Conservation (phyloP, 53 echinoderm and acorn worm genomes). For the Stichopus horrens region DNA sequence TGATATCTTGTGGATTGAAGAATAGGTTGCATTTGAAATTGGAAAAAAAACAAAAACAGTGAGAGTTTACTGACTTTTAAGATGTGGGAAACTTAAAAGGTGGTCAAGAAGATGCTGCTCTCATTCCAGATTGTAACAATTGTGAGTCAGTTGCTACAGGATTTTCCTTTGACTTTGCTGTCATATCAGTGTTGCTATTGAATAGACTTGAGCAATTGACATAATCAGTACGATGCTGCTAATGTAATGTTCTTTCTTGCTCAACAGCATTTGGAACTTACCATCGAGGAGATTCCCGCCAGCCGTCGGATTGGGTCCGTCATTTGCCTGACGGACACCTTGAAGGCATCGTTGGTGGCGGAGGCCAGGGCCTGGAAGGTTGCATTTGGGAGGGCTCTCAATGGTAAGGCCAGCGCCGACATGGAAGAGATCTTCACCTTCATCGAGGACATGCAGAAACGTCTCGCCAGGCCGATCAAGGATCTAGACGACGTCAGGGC, state of each 20-base stretch:
- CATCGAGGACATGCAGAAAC: conserved; percentile 96
- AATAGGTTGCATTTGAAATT: too few species aligned
- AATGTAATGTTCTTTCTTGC: neutral
- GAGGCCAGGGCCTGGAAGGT: conserved; percentile 97
- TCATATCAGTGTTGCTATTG: too few species aligned
- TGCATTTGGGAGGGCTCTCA: conserved; percentile 89
- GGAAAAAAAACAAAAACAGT: too few species aligned
- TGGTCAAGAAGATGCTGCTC: too few species aligned
- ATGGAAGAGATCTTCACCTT: conserved; percentile 95
- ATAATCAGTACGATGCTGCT: too few species aligned
- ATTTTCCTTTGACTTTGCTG: too few species aligned
- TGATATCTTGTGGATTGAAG: too few species aligned
- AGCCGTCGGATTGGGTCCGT: conserved; percentile 85
- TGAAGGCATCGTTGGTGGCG: conserved; percentile 78
- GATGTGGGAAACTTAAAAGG: too few species aligned
- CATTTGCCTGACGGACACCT: conserved; percentile 85
- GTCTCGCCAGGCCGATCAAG: conserved; percentile 84
- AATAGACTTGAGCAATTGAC: too few species aligned
- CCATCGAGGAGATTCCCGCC: conserved; percentile 77
- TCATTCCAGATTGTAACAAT: too few species aligned
- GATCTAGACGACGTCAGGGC: conserved; percentile 93
- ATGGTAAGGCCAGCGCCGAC: conserved; percentile 84
- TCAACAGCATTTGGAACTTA: conserved; percentile 64
- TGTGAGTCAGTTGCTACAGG: too few species aligned
- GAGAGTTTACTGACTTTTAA: too few species aligned